A percentile compares a stretch with the other conserved stretches of the same genome.
Conservation (phyloP, 2,888 invertebrate species). For the Amblyjoppa proteus region DNA sequence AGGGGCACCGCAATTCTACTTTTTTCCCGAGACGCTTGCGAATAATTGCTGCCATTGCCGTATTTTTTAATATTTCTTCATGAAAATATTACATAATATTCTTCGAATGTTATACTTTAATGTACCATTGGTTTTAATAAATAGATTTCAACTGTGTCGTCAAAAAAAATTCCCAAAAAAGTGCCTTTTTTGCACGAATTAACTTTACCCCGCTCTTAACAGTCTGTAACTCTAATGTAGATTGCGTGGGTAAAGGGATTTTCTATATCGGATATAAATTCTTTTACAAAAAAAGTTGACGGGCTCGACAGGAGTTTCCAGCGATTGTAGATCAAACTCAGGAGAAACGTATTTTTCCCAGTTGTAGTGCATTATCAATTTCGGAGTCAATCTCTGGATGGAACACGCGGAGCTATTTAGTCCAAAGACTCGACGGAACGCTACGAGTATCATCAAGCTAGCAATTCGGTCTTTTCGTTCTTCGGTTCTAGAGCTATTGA, state of each 20-base stretch:
- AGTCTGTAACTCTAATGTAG: neutral
- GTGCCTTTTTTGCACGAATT: no score
- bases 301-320: neutral
- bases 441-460: no score
- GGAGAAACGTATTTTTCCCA: neutral
- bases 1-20: conserved; percentile 68
- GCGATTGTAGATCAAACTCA: neutral
- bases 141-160: neutral
- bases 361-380: neutral
- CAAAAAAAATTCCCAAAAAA: no score
- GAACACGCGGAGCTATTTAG: neutral
- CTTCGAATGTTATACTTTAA: conserved; percentile 60
- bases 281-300: neutral
- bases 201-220: no score
- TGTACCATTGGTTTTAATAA: conserved; percentile 19
- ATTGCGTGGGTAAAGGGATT: neutral
- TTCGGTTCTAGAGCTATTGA: no score
- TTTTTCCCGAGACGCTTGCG: conserved; percentile 48
- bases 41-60: conserved; percentile 50
- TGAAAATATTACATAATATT: conserved; percentile 55
- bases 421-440: neutral
- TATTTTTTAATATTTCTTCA: conserved; percentile 63
- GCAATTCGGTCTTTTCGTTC: no score
- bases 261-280: neutral
- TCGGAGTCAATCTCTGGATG: neutral